Evolutionary conservation across 2,888 invertebrate genomes (phyloP), one percentile per base, ranked within the genome.

Genomic region (Dascillus cervinus): DNA sequence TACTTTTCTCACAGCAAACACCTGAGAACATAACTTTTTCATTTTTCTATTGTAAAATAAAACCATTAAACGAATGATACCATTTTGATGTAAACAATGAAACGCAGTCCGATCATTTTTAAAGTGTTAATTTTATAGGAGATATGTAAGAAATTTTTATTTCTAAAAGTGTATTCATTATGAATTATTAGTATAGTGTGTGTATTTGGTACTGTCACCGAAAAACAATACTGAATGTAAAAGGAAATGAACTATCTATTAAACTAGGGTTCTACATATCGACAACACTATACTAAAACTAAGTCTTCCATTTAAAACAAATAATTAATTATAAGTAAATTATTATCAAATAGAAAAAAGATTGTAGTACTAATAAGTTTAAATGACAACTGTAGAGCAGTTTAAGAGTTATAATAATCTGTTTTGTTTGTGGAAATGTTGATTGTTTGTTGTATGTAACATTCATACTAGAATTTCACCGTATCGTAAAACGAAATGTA

Each of bases 221-320:
- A 44, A 42, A 43, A 39, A n/a, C n/a, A n/a, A n/a, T n/a, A 43
- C 41, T 44, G 35, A 40, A 34, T 28, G 26, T 40, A n/a, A n/a
- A n/a, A n/a, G 22, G 39, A 36, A 20, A 46, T 29, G 35, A 28
- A 41, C 23, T 40, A n/a, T n/a, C n/a, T n/a, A 26, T 40, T 36
- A 35, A 35, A 34, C n/a, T n/a, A 45, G 41, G 48, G 43, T 44
- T 50, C 47, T 44, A 45, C 41, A 43, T 46, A 40, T 39, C 47
- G 41, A 30, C 48, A 50, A 49, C 52, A 55, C 53, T 58, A 55
- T 56, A 57, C 59, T 59, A 60, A 60, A 63, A 65, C 63, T 57
- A 57, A 64, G 65, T 65, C 65, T 65, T 65, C 65, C 65, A 65
- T 52, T 57, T 62, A 62, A 64, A 62, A 65, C 64, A 65, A 64